Conservation (phyloP, 2,888 invertebrate genomes). For the Aquatica leii region DNA sequence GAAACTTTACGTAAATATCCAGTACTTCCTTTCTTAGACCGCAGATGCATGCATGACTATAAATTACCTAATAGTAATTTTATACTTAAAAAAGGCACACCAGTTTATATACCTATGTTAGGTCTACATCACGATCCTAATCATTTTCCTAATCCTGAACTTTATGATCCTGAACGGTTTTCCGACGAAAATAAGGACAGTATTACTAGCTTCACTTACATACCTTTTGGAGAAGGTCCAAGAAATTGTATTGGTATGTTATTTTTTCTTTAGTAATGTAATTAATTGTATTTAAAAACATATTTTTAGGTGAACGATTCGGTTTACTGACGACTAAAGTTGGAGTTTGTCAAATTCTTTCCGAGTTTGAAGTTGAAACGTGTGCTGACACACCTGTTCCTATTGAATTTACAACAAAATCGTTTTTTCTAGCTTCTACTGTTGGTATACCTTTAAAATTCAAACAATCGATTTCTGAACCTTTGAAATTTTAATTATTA, state of each 20-base stretch:
- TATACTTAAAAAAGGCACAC: conserved; percentile 53
- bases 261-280: not conserved
- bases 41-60: conserved; percentile 50
- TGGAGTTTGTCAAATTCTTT: conserved; percentile 34
- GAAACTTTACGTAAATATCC: conserved; percentile 61
- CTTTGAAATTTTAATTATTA: too few relatives aligned
- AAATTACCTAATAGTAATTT: conserved; percentile 47
- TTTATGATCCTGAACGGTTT: conserved; percentile 58
- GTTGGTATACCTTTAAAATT: conserved; percentile 19
- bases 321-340: conserved; percentile 37
- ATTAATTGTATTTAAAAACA: conserved; percentile 31
- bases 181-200: conserved; percentile 43
- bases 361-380: conserved; percentile 30
- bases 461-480: too few relatives aligned
- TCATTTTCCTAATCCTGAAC: conserved; percentile 56
- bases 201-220: conserved; percentile 6
- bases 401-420: conserved; percentile 27
- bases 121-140: conserved; percentile 55
- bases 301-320: conserved; percentile 37
- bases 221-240: conserved; percentile 32
- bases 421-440: conserved; percentile 27
- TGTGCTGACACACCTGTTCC: conserved; percentile 28
- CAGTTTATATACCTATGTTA: conserved; percentile 52
- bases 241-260: conserved; percentile 34
- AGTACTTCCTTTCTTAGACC: conserved; percentile 52